These are phyloP conservation scores for Limnephilus marmoratus DNA, from an alignment of 2,888 invertebrate genomes.

Conservation along the genomic window DNA sequence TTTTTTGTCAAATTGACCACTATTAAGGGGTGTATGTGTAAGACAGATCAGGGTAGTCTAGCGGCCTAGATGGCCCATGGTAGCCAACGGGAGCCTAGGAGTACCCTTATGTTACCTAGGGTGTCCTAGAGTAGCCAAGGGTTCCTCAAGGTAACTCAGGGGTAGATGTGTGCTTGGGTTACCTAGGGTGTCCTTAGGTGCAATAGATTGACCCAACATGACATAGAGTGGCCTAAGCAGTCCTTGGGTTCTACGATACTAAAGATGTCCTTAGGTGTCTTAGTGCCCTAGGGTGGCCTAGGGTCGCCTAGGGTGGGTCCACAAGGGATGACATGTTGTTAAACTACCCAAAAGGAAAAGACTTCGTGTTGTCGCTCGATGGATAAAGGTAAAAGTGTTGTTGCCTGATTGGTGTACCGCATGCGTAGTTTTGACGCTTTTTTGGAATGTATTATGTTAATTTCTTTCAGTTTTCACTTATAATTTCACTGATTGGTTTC, in stretches of 20 bases:
- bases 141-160: not conserved
- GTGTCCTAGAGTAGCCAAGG: not conserved
- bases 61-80: too few relatives aligned
- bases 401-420: constrained; percentile 39
- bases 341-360: not conserved
- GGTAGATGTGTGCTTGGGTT: not conserved
- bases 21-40: not conserved
- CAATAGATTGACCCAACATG: too few relatives aligned
- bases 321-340: not conserved
- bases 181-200: not conserved
- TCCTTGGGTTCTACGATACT: too few relatives aligned
- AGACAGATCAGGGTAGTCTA: not conserved
- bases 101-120: too few relatives aligned
- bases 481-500: constrained; percentile 39
- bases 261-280: not conserved
- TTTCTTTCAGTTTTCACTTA: constrained; percentile 50
- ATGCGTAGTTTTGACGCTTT: constrained; percentile 26
- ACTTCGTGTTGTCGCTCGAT: not conserved
- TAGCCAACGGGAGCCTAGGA: too few relatives aligned
- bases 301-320: not conserved
- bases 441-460: constrained; percentile 57
- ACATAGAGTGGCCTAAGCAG: not conserved
- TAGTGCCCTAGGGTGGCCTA: not conserved
- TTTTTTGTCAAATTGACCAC: not conserved
- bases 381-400: constrained; percentile 15